A percentile compares a stretch with the other conserved stretches of the same genome.
phyloP scores from a whole-genome alignment of 2,113 vertebrate genomes.

The Tichodroma muraria region DNA sequence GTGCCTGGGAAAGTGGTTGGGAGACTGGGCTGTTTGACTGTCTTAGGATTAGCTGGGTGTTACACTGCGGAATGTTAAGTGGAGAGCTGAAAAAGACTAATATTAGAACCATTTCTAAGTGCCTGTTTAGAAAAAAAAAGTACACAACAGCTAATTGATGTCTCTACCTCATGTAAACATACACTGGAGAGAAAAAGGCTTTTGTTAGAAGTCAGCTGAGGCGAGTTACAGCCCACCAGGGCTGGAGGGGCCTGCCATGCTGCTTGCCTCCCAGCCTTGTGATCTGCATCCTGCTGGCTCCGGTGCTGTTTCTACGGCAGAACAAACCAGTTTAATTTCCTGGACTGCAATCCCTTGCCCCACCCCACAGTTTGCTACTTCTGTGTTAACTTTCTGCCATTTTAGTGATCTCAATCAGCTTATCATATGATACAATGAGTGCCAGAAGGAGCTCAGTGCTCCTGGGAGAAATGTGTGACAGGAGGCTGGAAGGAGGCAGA shows the following conservation, averaged over 20 bases:
- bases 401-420: slow-evolving; percentile 34
- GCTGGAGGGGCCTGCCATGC: neutral
- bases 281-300: neutral
- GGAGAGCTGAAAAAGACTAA: neutral
- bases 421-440: slow-evolving; percentile 29
- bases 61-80: neutral
- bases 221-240: neutral
- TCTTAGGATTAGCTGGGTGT: neutral
- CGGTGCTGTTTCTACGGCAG: neutral
- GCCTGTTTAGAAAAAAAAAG: neutral
- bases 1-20: neutral
- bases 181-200: neutral
- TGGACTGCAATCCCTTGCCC: neutral
- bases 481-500: slow-evolving; percentile 42
- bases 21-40: neutral
- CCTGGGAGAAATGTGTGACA: slow-evolving; percentile 11
- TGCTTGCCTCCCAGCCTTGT: neutral
- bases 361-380: neutral
- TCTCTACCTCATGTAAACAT: neutral
- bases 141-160: neutral
- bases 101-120: neutral
- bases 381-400: slow-evolving; percentile 32
- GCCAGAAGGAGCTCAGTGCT: slow-evolving; percentile 23
- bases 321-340: slow-evolving; percentile 20
- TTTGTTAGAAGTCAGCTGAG: neutral